phyloP scores from a whole-genome alignment of 2,797 vertebrate species.

The Tiaroga cobitis region DNA sequence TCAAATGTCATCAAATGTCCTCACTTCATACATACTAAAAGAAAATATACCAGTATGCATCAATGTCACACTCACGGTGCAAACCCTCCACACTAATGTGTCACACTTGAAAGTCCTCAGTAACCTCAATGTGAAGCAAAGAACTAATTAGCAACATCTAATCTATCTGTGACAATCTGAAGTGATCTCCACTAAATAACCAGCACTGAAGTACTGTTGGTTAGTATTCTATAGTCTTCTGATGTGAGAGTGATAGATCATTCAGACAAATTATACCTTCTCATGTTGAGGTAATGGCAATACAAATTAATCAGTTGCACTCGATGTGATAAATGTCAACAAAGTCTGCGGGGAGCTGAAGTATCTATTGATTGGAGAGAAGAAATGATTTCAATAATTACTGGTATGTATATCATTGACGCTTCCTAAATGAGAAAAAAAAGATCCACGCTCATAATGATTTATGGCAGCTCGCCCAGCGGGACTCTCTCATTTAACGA shows the following conservation, averaged over 20 bases:
- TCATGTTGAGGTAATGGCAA: conserved; percentile 59
- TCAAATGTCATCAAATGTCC: background rate
- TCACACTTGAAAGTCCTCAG: background rate
- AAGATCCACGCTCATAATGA: conserved; percentile 50
- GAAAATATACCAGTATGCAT: background rate
- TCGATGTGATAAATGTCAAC: conserved; percentile 68
- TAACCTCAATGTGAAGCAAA: background rate
- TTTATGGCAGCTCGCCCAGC: conserved; percentile 58
- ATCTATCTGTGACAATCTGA: background rate
- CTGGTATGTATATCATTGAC: conserved; percentile 54
- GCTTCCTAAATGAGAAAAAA: conserved; percentile 54
- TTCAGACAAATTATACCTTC: conserved; percentile 53
- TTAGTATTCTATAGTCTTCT: conserved; percentile 33
- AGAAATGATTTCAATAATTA: conserved; percentile 58
- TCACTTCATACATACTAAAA: conserved; percentile 6
- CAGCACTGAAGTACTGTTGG: conserved; percentile 18
- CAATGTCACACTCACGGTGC: background rate
- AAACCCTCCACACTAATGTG: background rate
- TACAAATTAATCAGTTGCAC: conserved; percentile 64
- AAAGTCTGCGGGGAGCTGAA: conserved; percentile 53
- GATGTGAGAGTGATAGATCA: conserved; percentile 49
- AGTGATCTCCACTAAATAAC: conserved; percentile 37
- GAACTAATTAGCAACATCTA: background rate
- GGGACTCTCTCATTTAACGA: conserved; percentile 52
- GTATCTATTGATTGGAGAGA: conserved; percentile 68